These are phyloP conservation scores for Prorops nasuta DNA, from an alignment of 1,140 invertebrate species.

Conservation along the genomic window DNA sequence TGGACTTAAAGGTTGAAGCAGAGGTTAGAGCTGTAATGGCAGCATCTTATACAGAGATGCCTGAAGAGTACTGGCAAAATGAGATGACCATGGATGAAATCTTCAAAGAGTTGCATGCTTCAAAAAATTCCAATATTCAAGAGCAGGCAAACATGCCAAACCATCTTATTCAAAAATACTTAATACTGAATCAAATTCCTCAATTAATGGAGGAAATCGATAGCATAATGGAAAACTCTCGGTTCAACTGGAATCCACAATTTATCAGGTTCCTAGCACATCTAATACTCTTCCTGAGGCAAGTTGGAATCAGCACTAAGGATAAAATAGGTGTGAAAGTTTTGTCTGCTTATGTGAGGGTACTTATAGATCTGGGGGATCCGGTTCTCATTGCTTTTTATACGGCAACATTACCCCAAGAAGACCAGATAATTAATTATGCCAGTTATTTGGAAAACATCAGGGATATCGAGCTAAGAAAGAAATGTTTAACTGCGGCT, in stretches of 20 bases:
- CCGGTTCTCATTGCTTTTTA: slow-evolving; percentile 83
- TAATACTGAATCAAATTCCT: slow-evolving; percentile 72
- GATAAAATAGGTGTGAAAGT: slow-evolving; percentile 72
- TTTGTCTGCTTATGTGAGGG: slow-evolving; percentile 69
- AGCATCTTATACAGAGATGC: slow-evolving; percentile 63
- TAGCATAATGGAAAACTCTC: slow-evolving; percentile 42
- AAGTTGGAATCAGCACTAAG: slow-evolving; percentile 69
- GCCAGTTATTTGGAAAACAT: slow-evolving; percentile 75
- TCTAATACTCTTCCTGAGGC: slow-evolving; percentile 77
- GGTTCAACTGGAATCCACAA: slow-evolving; percentile 54
- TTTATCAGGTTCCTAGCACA: slow-evolving; percentile 81
- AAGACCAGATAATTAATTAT: slow-evolving; percentile 74
- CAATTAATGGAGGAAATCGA: slow-evolving; percentile 64
- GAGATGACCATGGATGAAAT: slow-evolving; percentile 71
- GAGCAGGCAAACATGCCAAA: slow-evolving; percentile 60
- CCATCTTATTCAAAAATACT: slow-evolving; percentile 72
- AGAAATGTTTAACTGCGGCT: slow-evolving; percentile 64
- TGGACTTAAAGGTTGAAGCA: slow-evolving; percentile 82
- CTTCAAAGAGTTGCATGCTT: slow-evolving; percentile 65
- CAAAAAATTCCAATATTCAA: slow-evolving; percentile 55
- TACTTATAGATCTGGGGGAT: slow-evolving; percentile 71
- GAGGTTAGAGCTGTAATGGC: slow-evolving; percentile 62
- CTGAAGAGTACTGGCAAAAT: slow-evolving; percentile 76
- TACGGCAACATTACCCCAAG: slow-evolving; percentile 69
- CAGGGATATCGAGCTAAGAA: slow-evolving; percentile 63